These are phyloP conservation scores for Larimichthys crocea DNA, from an alignment of 2,113 vertebrate genomes.

Conservation along the genomic window DNA sequence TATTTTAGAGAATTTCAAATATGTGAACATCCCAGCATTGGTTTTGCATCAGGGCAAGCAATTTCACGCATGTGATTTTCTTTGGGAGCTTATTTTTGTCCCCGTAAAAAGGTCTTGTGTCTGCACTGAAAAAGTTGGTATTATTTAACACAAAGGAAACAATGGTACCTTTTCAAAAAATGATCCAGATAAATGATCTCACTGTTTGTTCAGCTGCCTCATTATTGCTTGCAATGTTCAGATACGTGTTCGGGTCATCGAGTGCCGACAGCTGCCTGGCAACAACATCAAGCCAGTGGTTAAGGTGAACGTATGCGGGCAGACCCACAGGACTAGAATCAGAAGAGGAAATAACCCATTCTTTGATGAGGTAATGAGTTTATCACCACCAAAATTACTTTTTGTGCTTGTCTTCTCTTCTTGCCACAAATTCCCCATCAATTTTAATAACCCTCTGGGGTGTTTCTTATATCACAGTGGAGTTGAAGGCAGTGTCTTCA, in stretches of 20 bases:
- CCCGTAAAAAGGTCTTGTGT: not conserved
- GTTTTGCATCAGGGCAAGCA: not conserved
- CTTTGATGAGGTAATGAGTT: conserved; percentile 90
- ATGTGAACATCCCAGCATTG: not conserved
- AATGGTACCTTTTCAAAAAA: conserved; percentile 5
- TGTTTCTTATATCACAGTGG: conserved; percentile 38
- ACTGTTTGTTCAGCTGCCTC: conserved; percentile 31
- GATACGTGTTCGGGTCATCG: conserved; percentile 93
- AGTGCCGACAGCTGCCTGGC: conserved; percentile 92
- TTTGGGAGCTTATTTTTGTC: not conserved
- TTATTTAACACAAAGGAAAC: not conserved
- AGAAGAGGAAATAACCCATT: conserved; percentile 95
- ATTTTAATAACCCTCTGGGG: conserved; percentile 30
- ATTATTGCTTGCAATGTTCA: conserved; percentile 41
- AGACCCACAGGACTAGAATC: conserved; percentile 94
- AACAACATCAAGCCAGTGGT: conserved; percentile 97
- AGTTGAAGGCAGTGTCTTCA: conserved; percentile 4
- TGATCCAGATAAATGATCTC: not conserved
- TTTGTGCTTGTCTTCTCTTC: conserved; percentile 2
- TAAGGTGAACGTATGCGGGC: conserved; percentile 91
- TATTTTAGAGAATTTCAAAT: not conserved
- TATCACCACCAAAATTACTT: not conserved
- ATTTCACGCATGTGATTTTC: conserved; percentile 1
- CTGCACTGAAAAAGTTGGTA: not conserved
- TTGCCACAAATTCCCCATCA: conserved; percentile 1